Base-by-base conservation (phyloP, 2,888 invertebrate species). In the Folsomia candida region DNA sequence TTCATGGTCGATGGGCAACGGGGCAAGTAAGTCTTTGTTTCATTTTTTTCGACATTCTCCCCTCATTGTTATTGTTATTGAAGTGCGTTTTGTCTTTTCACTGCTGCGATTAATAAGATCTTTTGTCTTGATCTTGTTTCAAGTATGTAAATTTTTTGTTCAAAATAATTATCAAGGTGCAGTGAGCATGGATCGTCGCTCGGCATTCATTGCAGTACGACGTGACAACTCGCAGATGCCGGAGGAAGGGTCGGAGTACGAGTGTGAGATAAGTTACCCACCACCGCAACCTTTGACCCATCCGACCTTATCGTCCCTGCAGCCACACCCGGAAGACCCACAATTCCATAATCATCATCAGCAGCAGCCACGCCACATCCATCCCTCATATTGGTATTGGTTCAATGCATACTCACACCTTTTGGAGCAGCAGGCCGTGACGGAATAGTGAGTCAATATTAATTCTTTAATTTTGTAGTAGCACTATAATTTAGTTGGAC, bases 1-100 rank as follows among this genome's bases (percentile, higher is more conserved):
- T 75, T 73, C 74, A n/a, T n/a, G n/a, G n/a, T n/a, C n/a, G n/a
- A 77, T 77, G 77, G 77, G 77, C 74, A 68, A 70, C 72, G 77
- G 77, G 60, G 77, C 73, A 68, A 77, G 77, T 77, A 72, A 75
- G 77, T 71, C 62, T 59, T 51, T 20, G 51, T 57, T 24, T 28
- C 29, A 62, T 18, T 57, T 57, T 18, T 11, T 47, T 47, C 14
- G 18, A 47, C 47, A 47, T 11, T n/a, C n/a, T n/a, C n/a, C n/a
- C n/a, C n/a, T n/a, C n/a, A n/a, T n/a, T n/a, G n/a, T n/a, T n/a
- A n/a, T n/a, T n/a, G n/a, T n/a, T n/a, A n/a, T n/a, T n/a, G n/a
- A n/a, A n/a, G n/a, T n/a, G n/a, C n/a, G n/a, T n/a, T n/a, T n/a
- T n/a, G 18, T 47, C 9, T 11, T 47, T 11, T 18, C 18, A 47